A percentile compares a stretch with the other conserved stretches of the same genome.
Evolutionary conservation across 2,888 invertebrate genomes (phyloP).

Genomic region (Ormia ochracea): DNA sequence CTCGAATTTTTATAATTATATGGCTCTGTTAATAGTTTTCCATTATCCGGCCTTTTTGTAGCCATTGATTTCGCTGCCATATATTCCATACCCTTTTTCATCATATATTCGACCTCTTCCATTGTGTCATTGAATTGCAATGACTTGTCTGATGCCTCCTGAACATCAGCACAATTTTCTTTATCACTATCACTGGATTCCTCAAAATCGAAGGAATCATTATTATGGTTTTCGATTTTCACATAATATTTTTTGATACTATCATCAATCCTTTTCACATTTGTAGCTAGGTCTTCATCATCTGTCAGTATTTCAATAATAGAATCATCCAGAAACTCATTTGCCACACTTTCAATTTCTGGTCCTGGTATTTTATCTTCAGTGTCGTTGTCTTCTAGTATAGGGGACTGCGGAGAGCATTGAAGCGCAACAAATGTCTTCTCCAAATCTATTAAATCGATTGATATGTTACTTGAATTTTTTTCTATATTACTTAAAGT

Average conservation of each 20-base stretch:
- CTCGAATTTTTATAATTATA: background rate
- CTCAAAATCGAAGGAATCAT: constrained; percentile 21
- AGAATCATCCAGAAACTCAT: constrained; percentile 63
- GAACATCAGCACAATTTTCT: constrained; percentile 62
- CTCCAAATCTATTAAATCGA: constrained; percentile 68
- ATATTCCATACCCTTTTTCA: constrained; percentile 74
- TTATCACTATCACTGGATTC: constrained; percentile 61
- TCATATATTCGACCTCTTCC: constrained; percentile 77
- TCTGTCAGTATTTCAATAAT: constrained; percentile 68
- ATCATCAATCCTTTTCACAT: constrained; percentile 2
- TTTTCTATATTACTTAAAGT: background rate
- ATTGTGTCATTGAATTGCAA: constrained; percentile 76
- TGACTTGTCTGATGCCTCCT: constrained; percentile 62
- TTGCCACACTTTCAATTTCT: background rate
- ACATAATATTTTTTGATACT: background rate
- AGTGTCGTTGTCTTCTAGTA: background rate
- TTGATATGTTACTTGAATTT: constrained; percentile 53
- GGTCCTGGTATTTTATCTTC: background rate
- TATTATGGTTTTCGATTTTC: constrained; percentile 29
- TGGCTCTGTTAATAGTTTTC: background rate
- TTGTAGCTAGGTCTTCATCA: constrained; percentile 49
- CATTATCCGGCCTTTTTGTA: background rate
- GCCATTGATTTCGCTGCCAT: constrained; percentile 65
- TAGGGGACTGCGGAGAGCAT: constrained; percentile 13
- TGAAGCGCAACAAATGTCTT: constrained; percentile 53